Evolutionary conservation across 2,888 invertebrate species (phyloP).

Genomic region (Xestia c-nigrum): DNA sequence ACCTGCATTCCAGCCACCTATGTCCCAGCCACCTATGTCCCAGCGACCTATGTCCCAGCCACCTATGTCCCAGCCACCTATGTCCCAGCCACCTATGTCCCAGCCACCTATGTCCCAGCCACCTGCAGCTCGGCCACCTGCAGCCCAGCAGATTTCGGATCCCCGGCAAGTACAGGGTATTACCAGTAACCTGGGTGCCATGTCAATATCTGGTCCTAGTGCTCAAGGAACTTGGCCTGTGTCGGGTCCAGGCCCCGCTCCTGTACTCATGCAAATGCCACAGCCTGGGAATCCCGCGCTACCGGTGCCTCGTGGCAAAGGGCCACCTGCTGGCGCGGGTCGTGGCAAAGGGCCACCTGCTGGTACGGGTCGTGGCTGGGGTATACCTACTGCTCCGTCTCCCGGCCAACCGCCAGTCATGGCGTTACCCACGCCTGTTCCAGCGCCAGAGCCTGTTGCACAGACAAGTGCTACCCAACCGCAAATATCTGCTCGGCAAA

Average conservation of each 20-base stretch:
- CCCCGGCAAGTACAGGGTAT: conserved; percentile 1
- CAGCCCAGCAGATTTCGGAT: conserved; percentile 18
- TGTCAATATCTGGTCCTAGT: conserved; percentile 16
- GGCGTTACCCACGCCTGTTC: not conserved
- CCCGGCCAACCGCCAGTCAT: not conserved
- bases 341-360: conserved; percentile 25
- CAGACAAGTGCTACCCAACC: conserved; percentile 1
- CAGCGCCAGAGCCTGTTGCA: not conserved
- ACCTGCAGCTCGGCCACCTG: not conserved
- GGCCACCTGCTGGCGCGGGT: conserved; percentile 10
- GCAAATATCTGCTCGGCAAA: conserved; percentile 20
- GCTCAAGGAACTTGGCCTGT: not conserved
- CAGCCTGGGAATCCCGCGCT: not conserved
- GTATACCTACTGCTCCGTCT: not conserved
- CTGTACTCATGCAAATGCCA: conserved; percentile 20
- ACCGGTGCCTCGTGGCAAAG: conserved; percentile 16
- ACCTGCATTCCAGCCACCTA: not conserved
- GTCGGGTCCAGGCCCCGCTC: not conserved
- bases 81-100: not conserved
- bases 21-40: conserved; percentile 10
- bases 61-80: not conserved
- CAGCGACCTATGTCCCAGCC: not conserved
- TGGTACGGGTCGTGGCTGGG: conserved; percentile 34
- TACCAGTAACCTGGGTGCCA: not conserved
- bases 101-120: not conserved